Conservation (phyloP, 2,113 vertebrate genomes). For the Cisticola juncidis region DNA sequence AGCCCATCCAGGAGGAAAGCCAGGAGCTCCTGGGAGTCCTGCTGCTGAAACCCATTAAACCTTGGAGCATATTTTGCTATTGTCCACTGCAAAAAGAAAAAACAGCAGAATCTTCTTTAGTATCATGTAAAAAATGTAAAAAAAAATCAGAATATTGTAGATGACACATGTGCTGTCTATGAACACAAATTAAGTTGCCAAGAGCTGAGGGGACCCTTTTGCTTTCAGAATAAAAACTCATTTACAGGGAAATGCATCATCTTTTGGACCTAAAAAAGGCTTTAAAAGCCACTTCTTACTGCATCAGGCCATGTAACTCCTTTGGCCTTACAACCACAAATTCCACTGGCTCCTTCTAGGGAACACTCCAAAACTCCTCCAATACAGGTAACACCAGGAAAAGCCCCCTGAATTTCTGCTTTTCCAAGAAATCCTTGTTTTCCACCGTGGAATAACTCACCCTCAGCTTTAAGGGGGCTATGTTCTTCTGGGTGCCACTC, state of each 20-base stretch:
- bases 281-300: not conserved
- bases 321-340: not conserved
- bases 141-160: not conserved
- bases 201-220: not conserved
- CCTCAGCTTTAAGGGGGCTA: conserved; percentile 94
- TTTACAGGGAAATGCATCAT: not conserved
- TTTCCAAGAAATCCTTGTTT: not conserved
- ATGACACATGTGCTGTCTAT: not conserved
- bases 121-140: not conserved
- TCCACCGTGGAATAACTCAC: conserved; percentile 66
- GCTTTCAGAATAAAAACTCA: not conserved
- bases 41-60: conserved; percentile 98
- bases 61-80: conserved; percentile 98
- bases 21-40: conserved; percentile 96
- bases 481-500: conserved; percentile 97
- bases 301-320: not conserved
- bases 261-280: not conserved
- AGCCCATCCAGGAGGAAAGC: conserved; percentile 98
- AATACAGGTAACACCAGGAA: not conserved
- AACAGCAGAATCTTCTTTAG: not conserved
- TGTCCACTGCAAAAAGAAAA: conserved; percentile 83
- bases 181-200: not conserved
- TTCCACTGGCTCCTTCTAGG: not conserved
- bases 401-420: not conserved
- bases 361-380: not conserved